These are phyloP conservation scores for Phataginus tricuspis DNA, from an alignment of 2,797 vertebrate genomes.

Conservation along the genomic window DNA sequence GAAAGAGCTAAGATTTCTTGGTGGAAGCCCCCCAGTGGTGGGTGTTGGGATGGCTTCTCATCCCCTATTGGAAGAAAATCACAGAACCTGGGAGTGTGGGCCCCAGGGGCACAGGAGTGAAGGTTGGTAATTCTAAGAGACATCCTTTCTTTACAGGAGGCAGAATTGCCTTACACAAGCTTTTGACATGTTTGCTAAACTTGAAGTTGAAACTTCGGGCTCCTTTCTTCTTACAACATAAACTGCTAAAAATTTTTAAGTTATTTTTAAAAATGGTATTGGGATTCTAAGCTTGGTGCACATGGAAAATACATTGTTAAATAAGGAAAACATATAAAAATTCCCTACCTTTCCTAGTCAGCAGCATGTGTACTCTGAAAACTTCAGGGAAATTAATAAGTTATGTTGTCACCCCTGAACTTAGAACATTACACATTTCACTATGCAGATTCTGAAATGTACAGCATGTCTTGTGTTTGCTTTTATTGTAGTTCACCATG, in stretches of 20 bases:
- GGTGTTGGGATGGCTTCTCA: not conserved
- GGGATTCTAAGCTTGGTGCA: not conserved
- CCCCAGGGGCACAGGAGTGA: not conserved
- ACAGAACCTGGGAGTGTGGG: not conserved
- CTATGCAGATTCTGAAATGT: not conserved
- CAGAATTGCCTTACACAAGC: not conserved
- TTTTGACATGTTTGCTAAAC: not conserved
- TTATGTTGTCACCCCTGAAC: not conserved
- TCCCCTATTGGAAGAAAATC: not conserved
- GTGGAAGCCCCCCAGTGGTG: not conserved
- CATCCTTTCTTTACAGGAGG: not conserved
- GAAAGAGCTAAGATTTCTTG: not conserved
- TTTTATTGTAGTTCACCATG: not conserved
- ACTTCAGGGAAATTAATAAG: not conserved
- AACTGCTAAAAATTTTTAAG: not conserved
- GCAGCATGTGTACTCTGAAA: not conserved
- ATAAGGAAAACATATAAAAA: not conserved
- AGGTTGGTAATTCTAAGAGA: not conserved
- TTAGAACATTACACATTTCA: not conserved
- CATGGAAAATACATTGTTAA: conserved; percentile 7
- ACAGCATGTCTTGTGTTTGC: not conserved
- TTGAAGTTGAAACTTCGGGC: not conserved
- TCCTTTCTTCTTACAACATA: too few relatives aligned
- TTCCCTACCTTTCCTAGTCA: not conserved
- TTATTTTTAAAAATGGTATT: not conserved